Conservation (phyloP, 2,888 invertebrate species). For the Megastigmus dorsalis region DNA sequence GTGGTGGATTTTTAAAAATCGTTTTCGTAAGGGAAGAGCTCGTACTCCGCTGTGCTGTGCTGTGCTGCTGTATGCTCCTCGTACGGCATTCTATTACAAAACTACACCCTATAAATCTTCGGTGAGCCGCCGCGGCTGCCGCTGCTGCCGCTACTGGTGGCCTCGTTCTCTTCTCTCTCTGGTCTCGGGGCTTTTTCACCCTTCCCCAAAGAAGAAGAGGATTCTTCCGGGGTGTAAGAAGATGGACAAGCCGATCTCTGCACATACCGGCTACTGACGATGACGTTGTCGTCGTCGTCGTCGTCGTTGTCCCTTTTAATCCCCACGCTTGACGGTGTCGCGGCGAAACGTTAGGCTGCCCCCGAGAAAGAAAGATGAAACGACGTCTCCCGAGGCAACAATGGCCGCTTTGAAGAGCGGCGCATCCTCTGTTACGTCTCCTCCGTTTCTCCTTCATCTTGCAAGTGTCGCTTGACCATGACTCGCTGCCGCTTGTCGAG, state of each 20-base stretch:
- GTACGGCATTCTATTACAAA: constrained; percentile 58
- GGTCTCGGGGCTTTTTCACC: neutral
- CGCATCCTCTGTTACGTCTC: neutral
- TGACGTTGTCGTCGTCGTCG: too few species aligned
- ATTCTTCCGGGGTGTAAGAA: too few species aligned
- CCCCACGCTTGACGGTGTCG: too few species aligned
- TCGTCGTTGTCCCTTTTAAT: constrained; percentile 34
- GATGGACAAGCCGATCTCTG: too few species aligned
- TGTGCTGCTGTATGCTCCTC: constrained; percentile 24
- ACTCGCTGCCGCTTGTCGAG: constrained; percentile 12
- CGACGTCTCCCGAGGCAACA: constrained; percentile 15
- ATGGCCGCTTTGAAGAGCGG: constrained; percentile 4
- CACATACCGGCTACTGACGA: too few species aligned
- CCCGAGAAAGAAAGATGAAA: constrained; percentile 42
- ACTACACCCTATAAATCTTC: constrained; percentile 54
- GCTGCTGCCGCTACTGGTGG: neutral
- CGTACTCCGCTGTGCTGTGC: too few species aligned
- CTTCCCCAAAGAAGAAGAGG: too few species aligned
- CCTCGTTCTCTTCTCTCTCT: too few species aligned
- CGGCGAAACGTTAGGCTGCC: too few species aligned
- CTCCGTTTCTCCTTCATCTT: neutral
- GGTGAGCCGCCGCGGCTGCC: neutral
- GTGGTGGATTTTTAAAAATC: constrained; percentile 41
- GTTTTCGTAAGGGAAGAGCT: neutral
- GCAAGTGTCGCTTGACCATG: constrained; percentile 34